Base-by-base conservation (phyloP, 1,140 invertebrate genomes). In the Achatina immaculata region DNA sequence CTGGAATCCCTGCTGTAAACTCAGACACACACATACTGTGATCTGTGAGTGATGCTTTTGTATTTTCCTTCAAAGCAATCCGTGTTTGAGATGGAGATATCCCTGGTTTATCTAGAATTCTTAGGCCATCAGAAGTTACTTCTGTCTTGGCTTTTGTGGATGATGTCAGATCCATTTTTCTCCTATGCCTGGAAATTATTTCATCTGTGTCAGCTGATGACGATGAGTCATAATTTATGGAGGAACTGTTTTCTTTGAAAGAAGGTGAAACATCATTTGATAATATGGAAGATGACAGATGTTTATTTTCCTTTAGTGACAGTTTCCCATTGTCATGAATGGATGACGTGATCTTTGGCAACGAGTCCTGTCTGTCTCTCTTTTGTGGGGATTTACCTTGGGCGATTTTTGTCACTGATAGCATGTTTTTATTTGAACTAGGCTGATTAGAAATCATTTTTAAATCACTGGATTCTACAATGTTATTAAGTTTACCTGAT, bases 151-250 rank as follows among this genome's bases (percentile, higher is more conserved):
- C 28, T 34, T 21, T 31, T 71, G 28, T 14, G 28, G 24, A n/a
- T 28, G n/a, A 48, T 34, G 16, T 40, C 9, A 58, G 71, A 31
- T 38, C 34, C 34, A 34, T 69, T n/a, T 28, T 40, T 62, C 36
- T 51, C 36, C 45, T 69, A 40, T 19, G 28, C 38, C 69, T 48
- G 0, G 14, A 9, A 58, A 82, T 42, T 40, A 82, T 82, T 68
- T 82, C 81, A 66, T 82, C 77, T 1, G 81, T 82, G 66, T 82
- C 77, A 48, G 77, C 81, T 62, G 81, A 82, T 38, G 68, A 71
- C 6, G 42, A 76, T 0, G 81, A 82, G 65, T 76, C 81, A 74
- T 55, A 55, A 48, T 78, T 58, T 28, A 31, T 38, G 14, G 7
- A 51, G 2, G 31, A 0, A 43, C 48, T 58, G 11, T 74, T 11